Base-by-base conservation (phyloP, 1,140 invertebrate species). In the Phymorhynchus buccinoides region DNA sequence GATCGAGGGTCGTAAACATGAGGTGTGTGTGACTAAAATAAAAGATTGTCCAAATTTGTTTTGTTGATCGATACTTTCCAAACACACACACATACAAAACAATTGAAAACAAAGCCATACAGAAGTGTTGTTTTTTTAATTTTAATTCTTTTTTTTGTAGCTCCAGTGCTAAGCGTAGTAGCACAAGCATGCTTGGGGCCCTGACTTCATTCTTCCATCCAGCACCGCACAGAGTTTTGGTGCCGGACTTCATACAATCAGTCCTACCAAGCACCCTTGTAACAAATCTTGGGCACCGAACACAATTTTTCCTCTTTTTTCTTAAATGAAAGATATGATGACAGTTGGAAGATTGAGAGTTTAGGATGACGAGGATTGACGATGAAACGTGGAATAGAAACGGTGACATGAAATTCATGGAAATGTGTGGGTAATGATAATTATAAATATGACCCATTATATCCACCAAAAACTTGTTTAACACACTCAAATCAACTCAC, bases 191-290 rank as follows among this genome's bases (percentile, higher is more conserved):
- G 62, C 41, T 73, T 44, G 32, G 81, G 81, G 81, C 66, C 81
- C 81, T 71, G 66, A 83, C 81, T 41, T 2, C 18, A 42, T n/a
- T n/a, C 41, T n/a, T 83, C 81, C 35, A 35, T 66, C 39, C 44
- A 41, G 30, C 66, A 83, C 66, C 81, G 39, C 39, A 48, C 32
- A 42, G 41, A n/a, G 27, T 83, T 83, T 83, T 83, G 81, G 41
- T 83, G 66, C 9, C 32, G 44, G 30, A 66, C 81, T 41, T 83
- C 81, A 83, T 83, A 3, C 37, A 27, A 66, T 83, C 39, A 71
- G 37, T 35, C 81, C 81, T 32, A 37, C 66, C 39, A 73, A 83
- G 66, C 62, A 66, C 44, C 9, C 39, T 37, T 71, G 56, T 27
- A 27, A 4, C 22, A 14, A 6, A 22, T 1, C 56, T 18, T 62